Evolutionary conservation across 2,888 invertebrate species (phyloP), one percentile per base, ranked within the genome.

Genomic region (Cyclophora albipunctata): DNA sequence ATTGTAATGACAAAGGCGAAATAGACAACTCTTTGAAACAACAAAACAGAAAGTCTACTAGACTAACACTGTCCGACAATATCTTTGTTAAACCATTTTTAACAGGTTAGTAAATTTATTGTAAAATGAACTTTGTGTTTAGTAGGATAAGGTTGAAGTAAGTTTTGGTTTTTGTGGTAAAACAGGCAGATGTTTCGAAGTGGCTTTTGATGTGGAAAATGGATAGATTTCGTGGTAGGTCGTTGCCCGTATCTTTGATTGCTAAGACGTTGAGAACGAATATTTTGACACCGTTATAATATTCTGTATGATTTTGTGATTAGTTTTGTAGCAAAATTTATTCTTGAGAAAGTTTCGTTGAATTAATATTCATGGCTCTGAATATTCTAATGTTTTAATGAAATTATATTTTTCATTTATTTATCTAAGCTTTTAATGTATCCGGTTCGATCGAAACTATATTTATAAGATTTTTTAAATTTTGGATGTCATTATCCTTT

Each of bases 201-300:
- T 76, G 73, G 64, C 67, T 69, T 67, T 67, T 66, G 66, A 64
- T 75, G 77, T 84, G 79, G 82, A 84, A 85, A 85, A 84, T 84
- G 75, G 77, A 72, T 70, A 71, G 73, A 79, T 81, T 82, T 83
- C 74, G 74, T 75, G 70, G 71, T 68, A 69, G 79, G 77, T 83
- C 81, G 75, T 67, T 75, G 81, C 63, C 81, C 82, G 71, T 70
- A 74, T 66, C 67, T 77, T 74, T 37, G 79, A 82, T 81, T 73
- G 63, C 58, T 20, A 20, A 71, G 75, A 73, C 71, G 66, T 60
- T 65, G 67, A 69, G 62, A 73, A 59, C 69, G 67, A 58, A 57
- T 50, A 49, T 52, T 47, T 58, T 58, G 53, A 54, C 57, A 57
- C 62, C 59, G 65, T 65, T 63, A 63, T 52, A 34, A 33, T 50